Conservation (phyloP, 2,888 invertebrate genomes). For the Synanthedon tipuliformis region DNA sequence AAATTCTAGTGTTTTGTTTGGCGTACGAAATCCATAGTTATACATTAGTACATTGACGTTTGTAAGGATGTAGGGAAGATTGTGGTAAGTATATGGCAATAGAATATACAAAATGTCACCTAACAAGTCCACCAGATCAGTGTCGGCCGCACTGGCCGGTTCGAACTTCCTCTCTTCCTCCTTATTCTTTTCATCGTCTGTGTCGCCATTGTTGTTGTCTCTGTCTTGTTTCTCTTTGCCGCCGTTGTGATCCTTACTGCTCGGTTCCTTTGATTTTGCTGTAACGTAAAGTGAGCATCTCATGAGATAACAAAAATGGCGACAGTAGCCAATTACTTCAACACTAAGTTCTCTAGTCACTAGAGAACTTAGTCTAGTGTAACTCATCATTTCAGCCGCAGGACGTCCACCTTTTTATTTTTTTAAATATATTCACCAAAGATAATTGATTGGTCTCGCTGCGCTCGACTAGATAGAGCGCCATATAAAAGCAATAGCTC, state of each 20-base stretch:
- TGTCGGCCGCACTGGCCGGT: constrained; percentile 81
- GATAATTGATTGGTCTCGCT: too few species aligned
- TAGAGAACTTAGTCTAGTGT: too few species aligned
- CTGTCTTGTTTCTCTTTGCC: constrained; percentile 58
- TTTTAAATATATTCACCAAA: too few species aligned
- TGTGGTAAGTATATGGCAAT: not conserved
- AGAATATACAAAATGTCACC: constrained; percentile 49
- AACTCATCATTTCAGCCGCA: too few species aligned
- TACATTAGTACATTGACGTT: not conserved
- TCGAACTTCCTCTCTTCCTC: constrained; percentile 90
- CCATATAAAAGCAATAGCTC: too few species aligned
- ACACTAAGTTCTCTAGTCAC: too few species aligned
- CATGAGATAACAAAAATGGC: too few species aligned
- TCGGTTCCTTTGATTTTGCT: constrained; percentile 54
- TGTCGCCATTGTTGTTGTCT: constrained; percentile 75
- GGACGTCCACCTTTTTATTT: too few species aligned
- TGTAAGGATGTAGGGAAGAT: not conserved
- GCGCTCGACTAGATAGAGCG: too few species aligned
- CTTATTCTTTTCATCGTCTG: constrained; percentile 73
- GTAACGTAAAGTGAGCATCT: constrained; percentile 5
- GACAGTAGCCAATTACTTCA: too few species aligned
- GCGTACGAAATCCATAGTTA: not conserved
- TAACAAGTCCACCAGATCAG: constrained; percentile 92
- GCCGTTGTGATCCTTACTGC: constrained; percentile 35
- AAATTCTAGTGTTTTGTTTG: too few species aligned